Base-by-base conservation (phyloP, 2,797 vertebrate genomes). In the Malacoctenus gilli region DNA sequence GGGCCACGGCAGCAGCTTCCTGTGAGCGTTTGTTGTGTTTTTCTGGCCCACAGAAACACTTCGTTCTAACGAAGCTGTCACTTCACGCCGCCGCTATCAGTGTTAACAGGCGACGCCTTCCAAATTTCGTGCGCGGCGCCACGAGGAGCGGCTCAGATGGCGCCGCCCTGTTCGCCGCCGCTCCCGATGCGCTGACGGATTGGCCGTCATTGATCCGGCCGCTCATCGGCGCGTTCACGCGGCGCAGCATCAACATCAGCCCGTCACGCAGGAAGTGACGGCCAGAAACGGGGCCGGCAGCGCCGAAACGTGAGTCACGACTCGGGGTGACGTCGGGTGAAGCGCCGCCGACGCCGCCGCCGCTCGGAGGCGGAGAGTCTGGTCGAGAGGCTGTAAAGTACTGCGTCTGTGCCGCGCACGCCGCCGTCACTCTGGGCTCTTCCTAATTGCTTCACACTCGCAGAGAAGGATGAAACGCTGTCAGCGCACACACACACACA, bases 21-120 rank as follows among this genome's bases (percentile, higher is more conserved):
- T 28, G 25, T 1, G 25, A 28, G 4, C 15, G 15, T 36, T 35
- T 48, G 2, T 14, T 8, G 14, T 8, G 14, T 2, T 34, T 11
- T 34, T 11, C 31, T 34, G 16, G 8, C 41, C 23, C 30, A 32
- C 30, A 32, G 15, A 58, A 57, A 21, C n/a, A 35, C 15, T 23
- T 46, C 14, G 8, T 6, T 16, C 39, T 47, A 51, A 35, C 18
- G 51, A 51, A 42, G 6, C 37, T 31, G 42, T 64, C 7, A 42
- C 37, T 59, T 64, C 49, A 43, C 59, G 46, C 21, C 62, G 16
- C 16, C 20, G 38, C 35, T 18, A 36, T 8, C 9, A 43, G 52
- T 15, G 5, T 23, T 36, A 47, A 31, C 56, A 2, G 37, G 18
- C 10, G 5, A 39, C 18, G 20, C 28, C 9, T 9, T 40, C 14